These are phyloP conservation scores for Caenorhabditis doughertyi DNA, from an alignment of 2,888 invertebrate species.

Conservation along the genomic window DNA sequence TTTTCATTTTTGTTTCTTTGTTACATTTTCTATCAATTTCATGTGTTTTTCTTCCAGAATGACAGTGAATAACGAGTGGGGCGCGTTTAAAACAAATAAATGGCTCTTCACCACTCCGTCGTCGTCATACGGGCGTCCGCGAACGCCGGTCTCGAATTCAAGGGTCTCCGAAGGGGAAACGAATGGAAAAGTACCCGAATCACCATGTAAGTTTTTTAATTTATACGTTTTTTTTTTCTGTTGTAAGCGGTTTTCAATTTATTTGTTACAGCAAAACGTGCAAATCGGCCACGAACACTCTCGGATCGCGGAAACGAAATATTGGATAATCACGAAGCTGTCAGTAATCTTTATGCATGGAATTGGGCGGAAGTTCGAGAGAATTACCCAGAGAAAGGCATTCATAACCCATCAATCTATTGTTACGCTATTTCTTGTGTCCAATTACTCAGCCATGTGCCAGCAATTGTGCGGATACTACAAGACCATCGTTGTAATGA, in stretches of 20 bases:
- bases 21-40: background rate
- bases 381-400: constrained; percentile 57
- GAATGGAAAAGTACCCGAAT: constrained; percentile 35
- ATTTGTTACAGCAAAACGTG: constrained; percentile 38
- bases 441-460: constrained; percentile 56
- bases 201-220: constrained; percentile 11
- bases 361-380: constrained; percentile 51
- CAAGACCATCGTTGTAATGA: constrained; percentile 62
- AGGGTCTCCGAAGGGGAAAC: constrained; percentile 5
- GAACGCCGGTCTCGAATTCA: constrained; percentile 32
- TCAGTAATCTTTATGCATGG: constrained; percentile 51
- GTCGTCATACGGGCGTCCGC: constrained; percentile 51
- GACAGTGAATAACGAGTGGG: constrained; percentile 60
- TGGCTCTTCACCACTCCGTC: constrained; percentile 63
- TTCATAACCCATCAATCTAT: constrained; percentile 60
- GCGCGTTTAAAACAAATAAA: constrained; percentile 59
- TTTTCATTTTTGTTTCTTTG: constrained; percentile 3
- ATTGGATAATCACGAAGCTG: constrained; percentile 59
- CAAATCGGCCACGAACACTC: constrained; percentile 60
- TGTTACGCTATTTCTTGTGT: constrained; percentile 64
- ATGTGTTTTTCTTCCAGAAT: constrained; percentile 30
- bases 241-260: background rate
- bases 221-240: background rate
- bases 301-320: constrained; percentile 65
- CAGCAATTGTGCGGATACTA: constrained; percentile 51